Base-by-base conservation (phyloP, 2,888 invertebrate genomes). In the Melipona bicolor region DNA sequence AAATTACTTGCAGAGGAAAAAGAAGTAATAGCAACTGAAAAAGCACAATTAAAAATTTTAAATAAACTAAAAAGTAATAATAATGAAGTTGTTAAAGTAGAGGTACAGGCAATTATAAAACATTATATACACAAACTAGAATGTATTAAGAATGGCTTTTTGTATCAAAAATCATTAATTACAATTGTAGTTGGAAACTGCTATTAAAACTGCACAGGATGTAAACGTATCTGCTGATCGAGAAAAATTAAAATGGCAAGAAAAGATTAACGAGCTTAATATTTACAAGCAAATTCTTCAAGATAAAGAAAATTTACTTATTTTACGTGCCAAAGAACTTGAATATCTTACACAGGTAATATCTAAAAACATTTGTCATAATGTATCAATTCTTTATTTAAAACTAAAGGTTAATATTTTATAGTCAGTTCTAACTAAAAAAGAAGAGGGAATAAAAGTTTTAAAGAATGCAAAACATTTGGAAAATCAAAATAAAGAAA, bases 241-340 rank as follows among this genome's bases (percentile, higher is more conserved):
- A 50, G 93, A 94, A 83, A 92, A 87, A 83, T 77, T 91, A 36
- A 92, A 89, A 73, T 94, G 94, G 94, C 90, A 92, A 81, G 91
- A 94, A 65, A 92, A 91, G 83, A 81, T 90, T 5, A 86, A 88
- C 52, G 88, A 91, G 73, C 77, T 94, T 36, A 91, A 93, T 77
- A 69, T 68, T 9, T 91, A 92, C 59, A 85, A 89, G 32, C 90
- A 89, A 72, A 52, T 77, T 24, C 79, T 94, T 24, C 82, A 89
- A 59, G 91, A 91, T 32, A 93, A 92, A 71, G 94, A 94, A 90
- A 90, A 88, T 78, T 83, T 88, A 32, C 89, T 94, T 4, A 79
- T 92, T 56, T 67, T 88, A 43, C 91, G 91, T 59, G 94, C 94
- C 15, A 93, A 92, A 85, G 93, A 94, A 83, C 87, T 94, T 27